Evolutionary conservation across 2,888 invertebrate genomes (phyloP).

Genomic region (Sclerodermus sp.): DNA sequence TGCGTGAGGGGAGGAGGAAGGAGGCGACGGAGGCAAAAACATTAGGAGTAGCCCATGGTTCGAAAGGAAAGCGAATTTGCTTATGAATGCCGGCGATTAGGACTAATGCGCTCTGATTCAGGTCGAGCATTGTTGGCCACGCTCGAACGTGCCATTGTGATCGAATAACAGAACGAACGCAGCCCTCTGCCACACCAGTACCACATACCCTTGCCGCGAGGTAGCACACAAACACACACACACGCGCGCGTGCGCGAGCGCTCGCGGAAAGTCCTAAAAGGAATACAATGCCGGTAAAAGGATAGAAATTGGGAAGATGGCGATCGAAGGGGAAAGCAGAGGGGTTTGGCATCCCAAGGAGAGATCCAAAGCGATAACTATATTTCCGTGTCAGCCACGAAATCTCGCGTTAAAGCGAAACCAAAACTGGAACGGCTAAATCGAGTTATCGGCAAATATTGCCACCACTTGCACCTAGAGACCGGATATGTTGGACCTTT

Average conservation of each 20-base stretch:
- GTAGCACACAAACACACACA: too few relatives aligned
- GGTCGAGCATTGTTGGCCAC: slow-evolving; percentile 31
- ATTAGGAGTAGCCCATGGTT: slow-evolving; percentile 32
- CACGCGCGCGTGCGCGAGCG: too few relatives aligned
- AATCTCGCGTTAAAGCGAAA: too few relatives aligned
- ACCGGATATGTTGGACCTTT: too few relatives aligned
- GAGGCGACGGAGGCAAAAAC: slow-evolving; percentile 32
- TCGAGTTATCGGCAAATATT: too few relatives aligned
- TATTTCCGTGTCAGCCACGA: background rate
- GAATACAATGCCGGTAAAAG: slow-evolving; percentile 12
- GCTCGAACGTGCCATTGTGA: slow-evolving; percentile 31
- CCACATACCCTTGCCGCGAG: slow-evolving; percentile 1
- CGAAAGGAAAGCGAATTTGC: slow-evolving; percentile 42
- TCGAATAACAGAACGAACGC: too few relatives aligned
- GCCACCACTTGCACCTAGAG: too few relatives aligned
- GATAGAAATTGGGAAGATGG: background rate
- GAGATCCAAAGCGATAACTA: background rate
- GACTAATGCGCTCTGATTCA: slow-evolving; percentile 38
- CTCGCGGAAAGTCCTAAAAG: slow-evolving; percentile 1
- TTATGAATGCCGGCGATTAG: slow-evolving; percentile 45
- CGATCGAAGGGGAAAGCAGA: background rate
- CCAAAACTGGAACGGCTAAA: too few relatives aligned
- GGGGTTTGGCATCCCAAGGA: background rate
- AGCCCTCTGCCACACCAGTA: slow-evolving; percentile 9
- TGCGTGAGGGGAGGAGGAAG: slow-evolving; percentile 26